These are phyloP conservation scores for Phaedon cochleariae DNA, from an alignment of 2,888 invertebrate genomes.

Conservation along the genomic window DNA sequence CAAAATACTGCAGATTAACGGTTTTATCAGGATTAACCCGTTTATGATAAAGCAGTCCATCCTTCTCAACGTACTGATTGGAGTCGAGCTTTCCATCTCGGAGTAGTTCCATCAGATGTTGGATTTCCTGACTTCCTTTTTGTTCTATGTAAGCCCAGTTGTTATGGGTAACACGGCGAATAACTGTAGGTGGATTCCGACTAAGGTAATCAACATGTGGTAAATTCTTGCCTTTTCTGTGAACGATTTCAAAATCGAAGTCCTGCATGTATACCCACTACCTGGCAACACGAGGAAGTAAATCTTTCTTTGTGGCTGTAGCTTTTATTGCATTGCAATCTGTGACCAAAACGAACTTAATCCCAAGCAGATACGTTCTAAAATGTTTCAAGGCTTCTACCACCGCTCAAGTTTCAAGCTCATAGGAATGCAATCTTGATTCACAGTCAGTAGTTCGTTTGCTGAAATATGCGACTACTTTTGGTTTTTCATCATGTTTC, in stretches of 20 bases:
- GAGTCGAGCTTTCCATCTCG: constrained; percentile 37
- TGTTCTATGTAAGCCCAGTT: constrained; percentile 40
- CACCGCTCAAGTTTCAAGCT: constrained; percentile 52
- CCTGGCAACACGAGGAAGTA: constrained; percentile 26
- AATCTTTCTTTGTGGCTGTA: constrained; percentile 48
- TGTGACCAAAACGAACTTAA: constrained; percentile 45
- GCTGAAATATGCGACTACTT: constrained; percentile 26
- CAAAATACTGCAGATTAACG: constrained; percentile 34
- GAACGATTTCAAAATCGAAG: constrained; percentile 38
- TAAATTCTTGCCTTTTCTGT: neutral
- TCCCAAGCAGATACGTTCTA: constrained; percentile 45
- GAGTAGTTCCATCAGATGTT: constrained; percentile 16
- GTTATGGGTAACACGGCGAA: constrained; percentile 23
- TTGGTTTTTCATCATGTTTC: constrained; percentile 7
- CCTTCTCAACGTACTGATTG: constrained; percentile 41
- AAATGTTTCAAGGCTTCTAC: constrained; percentile 48
- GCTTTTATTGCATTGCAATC: constrained; percentile 53
- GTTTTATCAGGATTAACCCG: constrained; percentile 31
- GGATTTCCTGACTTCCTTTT: constrained; percentile 34
- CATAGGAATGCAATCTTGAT: constrained; percentile 41
- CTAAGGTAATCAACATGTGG: neutral
- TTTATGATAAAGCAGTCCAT: constrained; percentile 36
- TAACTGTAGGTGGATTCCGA: neutral
- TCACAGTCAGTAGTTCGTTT: constrained; percentile 19
- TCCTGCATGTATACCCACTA: constrained; percentile 50